Conservation (phyloP, 1,140 invertebrate species). For the Scaptomyza pallida region DNA sequence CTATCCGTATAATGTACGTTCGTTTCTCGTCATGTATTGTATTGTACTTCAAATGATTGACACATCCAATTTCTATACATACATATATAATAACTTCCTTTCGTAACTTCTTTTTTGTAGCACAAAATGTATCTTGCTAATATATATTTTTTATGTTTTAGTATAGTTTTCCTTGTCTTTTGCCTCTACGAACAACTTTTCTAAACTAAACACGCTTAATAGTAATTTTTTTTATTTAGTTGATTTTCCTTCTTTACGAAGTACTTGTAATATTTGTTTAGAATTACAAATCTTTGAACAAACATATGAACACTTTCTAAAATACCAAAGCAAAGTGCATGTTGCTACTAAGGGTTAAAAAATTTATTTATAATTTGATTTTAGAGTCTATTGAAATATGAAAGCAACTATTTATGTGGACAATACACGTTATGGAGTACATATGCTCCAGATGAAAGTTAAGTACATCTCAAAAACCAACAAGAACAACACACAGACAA, state of each 20-base stretch:
- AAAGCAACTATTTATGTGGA: constrained; percentile 55
- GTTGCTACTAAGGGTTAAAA: constrained; percentile 19
- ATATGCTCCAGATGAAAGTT: constrained; percentile 17
- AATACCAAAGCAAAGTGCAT: constrained; percentile 24
- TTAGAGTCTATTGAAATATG: constrained; percentile 24
- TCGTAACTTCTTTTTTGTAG: constrained; percentile 6
- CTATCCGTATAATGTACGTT: constrained; percentile 43
- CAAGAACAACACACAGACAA: constrained; percentile 24
- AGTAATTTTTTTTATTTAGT: constrained; percentile 1
- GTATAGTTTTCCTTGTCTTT: constrained; percentile 2
- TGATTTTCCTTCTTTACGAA: constrained; percentile 23
- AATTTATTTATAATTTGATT: constrained; percentile 8
- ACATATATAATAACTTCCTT: background rate
- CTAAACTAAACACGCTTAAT: constrained; percentile 4
- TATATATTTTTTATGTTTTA: constrained; percentile 3
- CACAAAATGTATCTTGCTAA: background rate
- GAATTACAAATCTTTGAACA: background rate
- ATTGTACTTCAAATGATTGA: constrained; percentile 35
- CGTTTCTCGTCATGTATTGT: constrained; percentile 33
- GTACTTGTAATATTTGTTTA: constrained; percentile 26
- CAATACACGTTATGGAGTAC: constrained; percentile 58
- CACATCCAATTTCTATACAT: constrained; percentile 32
- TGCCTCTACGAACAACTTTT: background rate
- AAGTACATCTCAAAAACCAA: constrained; percentile 37
- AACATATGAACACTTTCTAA: constrained; percentile 2